Evolutionary conservation across 2,113 vertebrate species (phyloP).

Genomic region (Centrocercus urophasianus): DNA sequence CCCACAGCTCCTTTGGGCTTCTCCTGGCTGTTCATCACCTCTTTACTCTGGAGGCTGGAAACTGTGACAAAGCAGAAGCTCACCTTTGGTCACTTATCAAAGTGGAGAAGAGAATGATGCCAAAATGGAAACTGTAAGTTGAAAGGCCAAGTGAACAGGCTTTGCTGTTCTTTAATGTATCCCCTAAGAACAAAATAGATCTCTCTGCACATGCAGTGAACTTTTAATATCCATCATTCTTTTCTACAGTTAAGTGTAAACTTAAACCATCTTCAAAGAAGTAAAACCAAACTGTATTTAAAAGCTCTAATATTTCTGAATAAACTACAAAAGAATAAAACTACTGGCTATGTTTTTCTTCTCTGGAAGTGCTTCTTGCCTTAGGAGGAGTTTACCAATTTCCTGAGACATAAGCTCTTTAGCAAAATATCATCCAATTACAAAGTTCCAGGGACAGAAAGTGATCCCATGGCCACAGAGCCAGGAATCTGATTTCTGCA

Average conservation of each 20-base stretch:
- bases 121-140: slow-evolving; percentile 38
- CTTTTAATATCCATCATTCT: slow-evolving; percentile 8
- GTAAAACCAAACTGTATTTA: neutral
- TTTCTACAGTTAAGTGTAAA: neutral
- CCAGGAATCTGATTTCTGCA: neutral
- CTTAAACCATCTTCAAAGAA: neutral
- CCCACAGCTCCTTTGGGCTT: neutral
- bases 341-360: neutral
- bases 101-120: slow-evolving; percentile 28
- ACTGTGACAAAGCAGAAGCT: neutral
- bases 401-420: neutral
- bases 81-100: slow-evolving; percentile 1
- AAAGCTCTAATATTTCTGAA: slow-evolving; percentile 14
- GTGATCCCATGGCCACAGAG: neutral
- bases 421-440: neutral
- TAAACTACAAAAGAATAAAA: neutral
- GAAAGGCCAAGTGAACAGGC: slow-evolving; percentile 28
- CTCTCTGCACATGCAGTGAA: neutral
- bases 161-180: slow-evolving; percentile 37
- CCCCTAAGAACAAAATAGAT: neutral
- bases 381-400: neutral
- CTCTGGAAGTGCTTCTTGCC: neutral
- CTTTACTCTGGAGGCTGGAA: neutral
- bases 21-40: neutral
- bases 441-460: neutral